phyloP scores from a whole-genome alignment of 2,113 vertebrate species.

The Columba livia region DNA sequence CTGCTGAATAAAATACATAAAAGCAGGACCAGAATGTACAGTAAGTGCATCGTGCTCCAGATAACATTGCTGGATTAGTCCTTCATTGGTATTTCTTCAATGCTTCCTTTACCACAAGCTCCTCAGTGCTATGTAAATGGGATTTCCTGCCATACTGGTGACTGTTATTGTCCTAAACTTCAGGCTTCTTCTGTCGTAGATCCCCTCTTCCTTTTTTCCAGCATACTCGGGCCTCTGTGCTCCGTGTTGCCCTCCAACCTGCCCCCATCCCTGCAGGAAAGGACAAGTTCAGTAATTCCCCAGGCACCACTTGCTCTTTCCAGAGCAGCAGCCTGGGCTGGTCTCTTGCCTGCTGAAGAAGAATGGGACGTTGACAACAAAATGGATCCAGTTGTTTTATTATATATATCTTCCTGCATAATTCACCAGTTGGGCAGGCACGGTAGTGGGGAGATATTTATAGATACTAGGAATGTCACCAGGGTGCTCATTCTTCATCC shows the following conservation, averaged over 20 bases:
- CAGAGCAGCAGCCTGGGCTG: background rate
- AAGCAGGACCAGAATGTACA: background rate
- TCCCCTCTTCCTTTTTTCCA: background rate
- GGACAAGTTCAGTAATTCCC: background rate
- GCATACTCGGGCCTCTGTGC: background rate
- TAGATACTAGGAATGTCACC: slow-evolving; percentile 61
- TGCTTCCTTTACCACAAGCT: background rate
- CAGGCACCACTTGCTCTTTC: slow-evolving; percentile 4
- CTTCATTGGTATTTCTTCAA: background rate
- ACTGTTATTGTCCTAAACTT: background rate
- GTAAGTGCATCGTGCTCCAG: background rate
- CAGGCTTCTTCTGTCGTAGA: background rate
- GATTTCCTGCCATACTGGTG: background rate
- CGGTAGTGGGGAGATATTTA: slow-evolving; percentile 52
- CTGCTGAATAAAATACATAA: background rate
- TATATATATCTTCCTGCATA: slow-evolving; percentile 58
- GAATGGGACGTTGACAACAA: slow-evolving; percentile 31
- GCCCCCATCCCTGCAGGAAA: background rate
- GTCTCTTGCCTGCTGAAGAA: slow-evolving; percentile 20
- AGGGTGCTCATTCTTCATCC: slow-evolving; percentile 47
- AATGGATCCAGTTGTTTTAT: slow-evolving; percentile 46
- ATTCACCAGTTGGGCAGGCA: slow-evolving; percentile 46
- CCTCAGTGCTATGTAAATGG: background rate
- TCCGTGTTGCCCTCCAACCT: background rate
- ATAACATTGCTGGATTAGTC: background rate